Base-by-base conservation (phyloP, 92 coral and sea anemone species). In the Virgularia gustaviana region DNA sequence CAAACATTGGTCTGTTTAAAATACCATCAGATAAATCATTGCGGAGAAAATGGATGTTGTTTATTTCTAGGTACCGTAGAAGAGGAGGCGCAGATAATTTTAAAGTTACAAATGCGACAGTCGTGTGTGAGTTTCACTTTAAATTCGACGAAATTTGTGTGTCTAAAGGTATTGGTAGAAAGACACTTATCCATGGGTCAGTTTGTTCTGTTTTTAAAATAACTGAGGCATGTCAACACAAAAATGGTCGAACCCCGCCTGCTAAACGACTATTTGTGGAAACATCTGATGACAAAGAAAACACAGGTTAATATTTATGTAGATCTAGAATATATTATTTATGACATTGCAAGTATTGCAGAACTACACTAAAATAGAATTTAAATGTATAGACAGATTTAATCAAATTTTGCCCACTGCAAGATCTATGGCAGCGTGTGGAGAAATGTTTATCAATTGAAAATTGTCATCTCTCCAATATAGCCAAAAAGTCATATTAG, bases 131-230 rank as follows among this genome's bases (percentile, higher is more conserved):
- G 35, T 56, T 2, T 27, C 62, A 56, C 35, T 56, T 56, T 27
- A 56, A 56, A 56, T 37, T 0, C 33, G 34, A 56, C 33, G 33
- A 56, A 56, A 56, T 56, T 56, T n/a, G 7, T 9, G 33, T 56
- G 62, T 56, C 62, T 27, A 56, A 56, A 56, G 62, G 62, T 56
- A 56, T 56, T 56, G 33, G 62, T 56, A 33, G 33, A 22, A 56
- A 56, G 62, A 56, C 62, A 56, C 62, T 56, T 56, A 18, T 56
- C 32, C 30, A 18, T 19, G 62, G 62, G 35, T 56, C 62, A 7
- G 62, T 56, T 22, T 37, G 35, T 22, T 56, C 34, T 56, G 35
- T 23, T 27, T 56, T 56, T 13, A 56, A 56, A 56, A 22, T 56
- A 22, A 56, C 51, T 13, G 51, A 43, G 51, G 16, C 13, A 43